A percentile compares a stretch with the other conserved stretches of the same genome.
Conservation (phyloP, 1,140 invertebrate genomes). For the Aphis gossypii region DNA sequence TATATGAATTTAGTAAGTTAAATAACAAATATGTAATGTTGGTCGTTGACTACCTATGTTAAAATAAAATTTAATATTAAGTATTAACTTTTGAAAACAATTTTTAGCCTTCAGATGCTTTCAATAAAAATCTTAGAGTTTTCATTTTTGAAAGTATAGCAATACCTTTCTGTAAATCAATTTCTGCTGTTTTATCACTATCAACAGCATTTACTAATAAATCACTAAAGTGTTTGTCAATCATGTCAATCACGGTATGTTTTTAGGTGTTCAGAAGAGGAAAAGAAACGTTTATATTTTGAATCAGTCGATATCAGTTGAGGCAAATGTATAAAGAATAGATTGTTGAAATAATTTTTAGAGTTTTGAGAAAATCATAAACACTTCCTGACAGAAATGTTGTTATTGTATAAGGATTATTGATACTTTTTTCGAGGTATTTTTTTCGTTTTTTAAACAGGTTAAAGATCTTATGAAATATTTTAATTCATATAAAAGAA, state of each 20-base stretch:
- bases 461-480: neutral
- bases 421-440: no score
- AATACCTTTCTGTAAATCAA: neutral
- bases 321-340: neutral
- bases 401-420: no score
- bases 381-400: no score
- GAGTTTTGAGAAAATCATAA: no score
- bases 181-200: neutral
- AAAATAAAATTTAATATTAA: no score
- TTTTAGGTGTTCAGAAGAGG: neutral
- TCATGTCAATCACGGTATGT: neutral
- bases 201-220: neutral
- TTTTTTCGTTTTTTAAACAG: no score
- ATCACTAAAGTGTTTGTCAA: neutral
- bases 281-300: neutral
- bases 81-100: no score
- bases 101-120: no score
- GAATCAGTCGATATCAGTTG: neutral
- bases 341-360: neutral
- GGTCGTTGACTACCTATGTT: no score
- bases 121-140: no score
- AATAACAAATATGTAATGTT: no score
- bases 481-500: neutral
- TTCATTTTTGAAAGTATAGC: neutral
- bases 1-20: no score